Evolutionary conservation across 2,113 vertebrate genomes (phyloP).

Genomic region (Montifringilla adamsi): DNA sequence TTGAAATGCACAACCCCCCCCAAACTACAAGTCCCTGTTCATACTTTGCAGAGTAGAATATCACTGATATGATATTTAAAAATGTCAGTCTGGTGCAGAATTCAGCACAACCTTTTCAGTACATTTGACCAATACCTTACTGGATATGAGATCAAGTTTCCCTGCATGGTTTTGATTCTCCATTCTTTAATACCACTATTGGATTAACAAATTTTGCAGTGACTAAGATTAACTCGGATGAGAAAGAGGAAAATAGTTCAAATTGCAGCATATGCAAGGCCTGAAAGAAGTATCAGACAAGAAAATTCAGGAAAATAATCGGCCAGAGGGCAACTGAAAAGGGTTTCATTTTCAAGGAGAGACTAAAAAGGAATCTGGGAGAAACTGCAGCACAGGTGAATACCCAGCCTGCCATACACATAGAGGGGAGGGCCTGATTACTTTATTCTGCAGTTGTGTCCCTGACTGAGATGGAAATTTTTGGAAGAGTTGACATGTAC

Average conservation of each 20-base stretch:
- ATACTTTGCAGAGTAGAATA: not conserved
- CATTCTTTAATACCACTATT: not conserved
- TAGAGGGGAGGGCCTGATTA: not conserved
- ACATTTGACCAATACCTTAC: not conserved
- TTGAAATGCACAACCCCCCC: not conserved
- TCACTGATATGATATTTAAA: not conserved
- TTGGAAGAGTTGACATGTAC: not conserved
- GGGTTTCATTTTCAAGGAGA: not conserved
- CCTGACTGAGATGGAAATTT: not conserved
- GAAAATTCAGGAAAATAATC: not conserved
- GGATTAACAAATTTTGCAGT: not conserved
- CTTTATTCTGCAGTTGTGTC: not conserved
- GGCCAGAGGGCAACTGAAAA: not conserved
- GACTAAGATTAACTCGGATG: not conserved
- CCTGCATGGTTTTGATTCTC: not conserved
- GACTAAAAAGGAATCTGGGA: not conserved
- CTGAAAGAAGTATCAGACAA: not conserved
- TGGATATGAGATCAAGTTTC: not conserved
- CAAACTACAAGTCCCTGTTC: not conserved
- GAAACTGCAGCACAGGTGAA: not conserved
- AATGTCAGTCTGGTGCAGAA: not conserved
- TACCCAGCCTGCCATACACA: not conserved
- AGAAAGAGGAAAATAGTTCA: not conserved
- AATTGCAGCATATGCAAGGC: not conserved
- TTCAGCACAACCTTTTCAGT: not conserved